Conservation (phyloP, 2,888 invertebrate genomes). For the Dasysyrphus tricinctus region DNA sequence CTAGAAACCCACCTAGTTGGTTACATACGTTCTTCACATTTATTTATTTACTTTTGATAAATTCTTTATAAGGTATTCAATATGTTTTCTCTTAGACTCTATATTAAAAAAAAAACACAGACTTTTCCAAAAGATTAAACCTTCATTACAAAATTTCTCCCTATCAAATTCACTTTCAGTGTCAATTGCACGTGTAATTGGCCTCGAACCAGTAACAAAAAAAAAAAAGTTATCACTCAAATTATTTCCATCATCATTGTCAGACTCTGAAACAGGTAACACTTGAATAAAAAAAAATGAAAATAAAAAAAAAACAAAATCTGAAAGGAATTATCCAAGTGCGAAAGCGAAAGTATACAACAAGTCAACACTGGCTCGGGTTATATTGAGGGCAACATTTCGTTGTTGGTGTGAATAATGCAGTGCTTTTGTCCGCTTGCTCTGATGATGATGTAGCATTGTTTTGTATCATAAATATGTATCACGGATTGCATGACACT, state of each 20-base stretch:
- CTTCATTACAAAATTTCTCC: constrained; percentile 1
- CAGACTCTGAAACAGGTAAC: constrained; percentile 12
- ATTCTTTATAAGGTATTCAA: no score
- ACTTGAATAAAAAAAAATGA: background rate
- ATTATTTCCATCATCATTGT: constrained; percentile 19
- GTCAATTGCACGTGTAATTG: constrained; percentile 43
- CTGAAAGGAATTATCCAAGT: constrained; percentile 42
- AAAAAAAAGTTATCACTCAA: constrained; percentile 17
- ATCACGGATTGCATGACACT: constrained; percentile 19
- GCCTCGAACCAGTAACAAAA: constrained; percentile 20
- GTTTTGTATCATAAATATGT: constrained; percentile 9
- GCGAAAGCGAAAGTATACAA: constrained; percentile 52
- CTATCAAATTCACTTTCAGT: constrained; percentile 30
- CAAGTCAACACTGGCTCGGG: background rate
- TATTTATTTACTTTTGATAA: no score
- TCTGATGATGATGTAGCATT: background rate
- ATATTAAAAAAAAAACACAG: background rate
- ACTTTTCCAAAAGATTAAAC: constrained; percentile 17
- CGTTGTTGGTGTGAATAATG: constrained; percentile 10
- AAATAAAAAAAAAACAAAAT: background rate
- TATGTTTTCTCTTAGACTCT: no score
- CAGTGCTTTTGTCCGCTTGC: constrained; percentile 4
- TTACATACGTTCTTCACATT: no score
- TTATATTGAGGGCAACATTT: constrained; percentile 30
- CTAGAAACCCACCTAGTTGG: no score